Evolutionary conservation across 2,113 vertebrate genomes (phyloP).

Genomic region (Polypterus senegalus): DNA sequence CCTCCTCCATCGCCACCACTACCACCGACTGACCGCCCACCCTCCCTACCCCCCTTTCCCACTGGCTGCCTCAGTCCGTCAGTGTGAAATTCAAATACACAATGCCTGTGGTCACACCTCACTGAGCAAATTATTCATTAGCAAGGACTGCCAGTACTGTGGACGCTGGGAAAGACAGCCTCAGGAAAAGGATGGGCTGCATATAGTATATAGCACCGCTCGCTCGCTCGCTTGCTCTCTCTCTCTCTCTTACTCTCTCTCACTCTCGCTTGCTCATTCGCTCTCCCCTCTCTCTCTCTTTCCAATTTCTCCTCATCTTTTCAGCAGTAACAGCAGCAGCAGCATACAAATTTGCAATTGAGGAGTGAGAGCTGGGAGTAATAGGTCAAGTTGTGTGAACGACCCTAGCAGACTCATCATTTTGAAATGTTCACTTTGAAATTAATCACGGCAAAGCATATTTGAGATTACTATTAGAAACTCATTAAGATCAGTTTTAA

Average conservation of each 20-base stretch:
- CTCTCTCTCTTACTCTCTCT: no score
- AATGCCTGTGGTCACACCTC: slow-evolving; percentile 49
- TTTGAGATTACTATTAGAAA: no score
- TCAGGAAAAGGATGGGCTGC: slow-evolving; percentile 5
- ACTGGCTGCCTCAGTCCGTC: slow-evolving; percentile 30
- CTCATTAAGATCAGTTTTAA: no score
- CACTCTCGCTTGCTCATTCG: neutral
- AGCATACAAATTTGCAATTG: neutral
- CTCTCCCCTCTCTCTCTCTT: neutral
- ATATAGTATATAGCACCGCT: neutral
- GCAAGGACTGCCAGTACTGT: slow-evolving; percentile 14
- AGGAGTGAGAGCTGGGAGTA: neutral
- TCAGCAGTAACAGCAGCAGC: slow-evolving; percentile 1
- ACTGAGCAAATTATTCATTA: slow-evolving; percentile 46
- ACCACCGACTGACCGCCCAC: slow-evolving; percentile 19
- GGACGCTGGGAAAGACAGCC: slow-evolving; percentile 17
- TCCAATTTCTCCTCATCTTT: neutral
- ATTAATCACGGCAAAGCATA: no score
- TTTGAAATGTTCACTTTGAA: no score
- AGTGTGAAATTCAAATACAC: slow-evolving; percentile 34
- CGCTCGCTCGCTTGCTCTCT: no score
- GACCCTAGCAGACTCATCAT: no score
- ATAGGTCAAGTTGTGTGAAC: neutral
- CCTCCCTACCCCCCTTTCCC: slow-evolving; percentile 13
- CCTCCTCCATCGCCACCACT: slow-evolving; percentile 20